Conservation (phyloP, 2,888 invertebrate species). For the Lamellibrachia satsuma region DNA sequence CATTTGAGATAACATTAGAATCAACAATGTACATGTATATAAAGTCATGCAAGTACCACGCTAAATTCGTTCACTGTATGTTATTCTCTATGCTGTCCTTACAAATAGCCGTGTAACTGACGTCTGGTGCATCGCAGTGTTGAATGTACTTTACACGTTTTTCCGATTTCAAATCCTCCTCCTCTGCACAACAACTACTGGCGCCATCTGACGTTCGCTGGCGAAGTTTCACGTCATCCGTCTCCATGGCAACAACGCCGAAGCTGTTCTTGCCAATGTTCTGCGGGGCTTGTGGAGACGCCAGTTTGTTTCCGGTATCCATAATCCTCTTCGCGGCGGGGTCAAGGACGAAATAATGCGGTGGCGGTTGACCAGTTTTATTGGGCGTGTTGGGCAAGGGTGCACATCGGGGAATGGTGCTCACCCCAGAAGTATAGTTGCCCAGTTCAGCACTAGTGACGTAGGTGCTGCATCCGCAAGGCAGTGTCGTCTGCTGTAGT, state of each 20-base stretch:
- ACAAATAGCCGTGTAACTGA: neutral
- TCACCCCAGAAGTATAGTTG: neutral
- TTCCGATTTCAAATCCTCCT: neutral
- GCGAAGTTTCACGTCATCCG: conserved; percentile 10
- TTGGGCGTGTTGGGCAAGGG: neutral
- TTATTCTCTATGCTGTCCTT: neutral
- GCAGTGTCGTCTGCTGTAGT: neutral
- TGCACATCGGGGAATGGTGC: neutral
- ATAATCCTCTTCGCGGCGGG: conserved; percentile 10
- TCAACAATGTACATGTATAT: neutral
- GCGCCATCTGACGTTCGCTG: neutral
- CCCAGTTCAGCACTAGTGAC: neutral
- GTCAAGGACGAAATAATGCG: neutral
- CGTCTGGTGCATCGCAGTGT: neutral
- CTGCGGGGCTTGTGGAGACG: neutral
- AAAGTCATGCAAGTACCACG: neutral
- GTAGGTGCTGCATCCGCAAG: neutral
- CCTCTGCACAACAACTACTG: neutral
- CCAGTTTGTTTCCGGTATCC: conserved; percentile 5
- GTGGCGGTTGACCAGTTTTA: neutral
- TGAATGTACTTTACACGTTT: conserved; percentile 4
- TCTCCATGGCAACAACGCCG: neutral
- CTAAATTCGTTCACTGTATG: neutral
- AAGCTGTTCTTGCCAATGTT: neutral
- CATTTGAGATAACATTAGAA: too few relatives aligned